phyloP scores from a whole-genome alignment of 2,113 vertebrate genomes.

The Lagopus muta region DNA sequence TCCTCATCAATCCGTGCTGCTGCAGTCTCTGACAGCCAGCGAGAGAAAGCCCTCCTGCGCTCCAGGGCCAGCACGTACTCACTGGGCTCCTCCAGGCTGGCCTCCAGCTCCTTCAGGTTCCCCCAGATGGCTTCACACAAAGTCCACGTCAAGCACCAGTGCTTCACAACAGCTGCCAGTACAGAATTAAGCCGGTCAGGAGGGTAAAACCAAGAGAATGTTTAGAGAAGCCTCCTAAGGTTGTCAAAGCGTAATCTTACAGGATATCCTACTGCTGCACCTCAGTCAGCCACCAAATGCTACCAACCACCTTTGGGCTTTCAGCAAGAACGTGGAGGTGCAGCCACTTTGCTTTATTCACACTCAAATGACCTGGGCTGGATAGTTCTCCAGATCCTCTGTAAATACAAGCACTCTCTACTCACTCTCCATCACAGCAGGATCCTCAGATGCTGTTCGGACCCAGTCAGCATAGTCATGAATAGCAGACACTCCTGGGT shows the following conservation, averaged over 20 bases:
- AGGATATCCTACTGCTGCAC: neutral
- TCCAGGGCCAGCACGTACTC: conserved; percentile 85
- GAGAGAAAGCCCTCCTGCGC: conserved; percentile 87
- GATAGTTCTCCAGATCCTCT: neutral
- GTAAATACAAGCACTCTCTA: neutral
- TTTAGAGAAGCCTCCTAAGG: neutral
- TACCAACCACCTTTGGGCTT: accelerated
- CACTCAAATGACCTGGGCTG: neutral
- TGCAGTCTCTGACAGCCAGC: conserved; percentile 86
- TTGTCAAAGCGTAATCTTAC: accelerated
- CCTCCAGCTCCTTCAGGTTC: conserved; percentile 77
- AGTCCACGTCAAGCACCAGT: conserved; percentile 91
- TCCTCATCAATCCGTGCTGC: conserved; percentile 84
- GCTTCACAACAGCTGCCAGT: conserved; percentile 77
- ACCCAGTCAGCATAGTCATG: conserved; percentile 92
- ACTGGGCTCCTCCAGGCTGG: conserved; percentile 67
- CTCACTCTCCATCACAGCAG: conserved; percentile 76
- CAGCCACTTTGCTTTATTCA: neutral
- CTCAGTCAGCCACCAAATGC: neutral
- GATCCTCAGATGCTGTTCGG: conserved; percentile 59
- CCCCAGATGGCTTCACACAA: conserved; percentile 94
- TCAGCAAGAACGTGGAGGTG: neutral
- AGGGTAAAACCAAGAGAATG: neutral
- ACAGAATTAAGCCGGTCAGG: neutral
- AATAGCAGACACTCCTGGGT: conserved; percentile 84